Evolutionary conservation across 2,797 vertebrate species (phyloP).

Genomic region (Spinus pinus): DNA sequence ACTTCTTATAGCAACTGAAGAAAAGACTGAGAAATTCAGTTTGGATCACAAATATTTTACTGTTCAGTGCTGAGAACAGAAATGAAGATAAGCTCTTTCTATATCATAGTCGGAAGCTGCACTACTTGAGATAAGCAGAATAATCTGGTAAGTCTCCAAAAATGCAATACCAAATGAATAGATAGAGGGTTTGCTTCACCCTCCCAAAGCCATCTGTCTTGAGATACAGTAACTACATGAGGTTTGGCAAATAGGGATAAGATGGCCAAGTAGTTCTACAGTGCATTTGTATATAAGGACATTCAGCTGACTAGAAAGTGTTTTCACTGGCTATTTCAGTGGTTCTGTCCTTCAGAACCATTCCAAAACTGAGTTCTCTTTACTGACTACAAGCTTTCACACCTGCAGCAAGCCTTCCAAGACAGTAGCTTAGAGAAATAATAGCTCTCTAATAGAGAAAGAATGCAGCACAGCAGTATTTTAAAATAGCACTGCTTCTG

Average conservation of each 20-base stretch:
- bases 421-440: neutral
- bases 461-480: neutral
- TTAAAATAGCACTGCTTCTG: neutral
- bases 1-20: neutral
- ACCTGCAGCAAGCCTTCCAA: neutral
- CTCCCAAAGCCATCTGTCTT: slow-evolving; percentile 12
- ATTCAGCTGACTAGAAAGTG: neutral
- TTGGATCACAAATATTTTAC: neutral
- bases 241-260: slow-evolving; percentile 29
- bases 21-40: neutral
- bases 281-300: neutral
- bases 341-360: neutral
- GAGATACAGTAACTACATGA: neutral
- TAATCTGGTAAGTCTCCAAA: slow-evolving; percentile 9
- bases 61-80: neutral
- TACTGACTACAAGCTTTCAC: neutral
- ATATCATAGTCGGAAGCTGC: neutral
- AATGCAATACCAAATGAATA: slow-evolving; percentile 4
- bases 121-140: slow-evolving; percentile 41
- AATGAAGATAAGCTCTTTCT: neutral
- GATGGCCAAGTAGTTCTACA: neutral
- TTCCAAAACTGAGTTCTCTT: neutral
- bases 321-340: neutral
- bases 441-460: neutral
- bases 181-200: neutral